Conservation (phyloP, 2,113 vertebrate genomes). For the Oryzias javanicus region DNA sequence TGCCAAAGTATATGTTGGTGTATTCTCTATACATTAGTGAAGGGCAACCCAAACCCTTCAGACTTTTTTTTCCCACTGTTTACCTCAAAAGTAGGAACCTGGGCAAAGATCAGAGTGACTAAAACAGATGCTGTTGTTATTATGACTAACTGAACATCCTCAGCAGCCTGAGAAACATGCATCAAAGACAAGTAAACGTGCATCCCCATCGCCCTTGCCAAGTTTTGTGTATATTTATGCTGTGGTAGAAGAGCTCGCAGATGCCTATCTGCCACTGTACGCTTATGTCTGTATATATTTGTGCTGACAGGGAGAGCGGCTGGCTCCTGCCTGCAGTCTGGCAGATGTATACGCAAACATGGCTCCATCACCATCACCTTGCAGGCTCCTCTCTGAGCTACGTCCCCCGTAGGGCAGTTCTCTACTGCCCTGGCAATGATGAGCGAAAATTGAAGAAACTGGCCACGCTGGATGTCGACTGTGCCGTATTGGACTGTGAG, state of each 20-base stretch:
- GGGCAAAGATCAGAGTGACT: no score
- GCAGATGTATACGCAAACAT: slow-evolving; percentile 36
- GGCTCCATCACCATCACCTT: slow-evolving; percentile 65
- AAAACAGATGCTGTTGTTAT: no score
- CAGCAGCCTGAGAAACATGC: slow-evolving; percentile 21
- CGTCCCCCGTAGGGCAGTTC: slow-evolving; percentile 88
- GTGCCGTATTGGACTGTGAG: slow-evolving; percentile 94
- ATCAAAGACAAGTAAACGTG: slow-evolving; percentile 10
- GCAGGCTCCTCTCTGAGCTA: slow-evolving; percentile 78
- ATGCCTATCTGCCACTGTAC: slow-evolving; percentile 11
- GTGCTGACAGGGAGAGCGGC: slow-evolving; percentile 52
- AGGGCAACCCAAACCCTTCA: slow-evolving; percentile 68
- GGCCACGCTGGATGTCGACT: slow-evolving; percentile 86
- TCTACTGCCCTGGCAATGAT: slow-evolving; percentile 93
- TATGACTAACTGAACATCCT: no score
- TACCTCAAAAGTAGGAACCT: no score
- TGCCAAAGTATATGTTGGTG: slow-evolving; percentile 51
- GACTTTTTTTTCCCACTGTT: slow-evolving; percentile 48
- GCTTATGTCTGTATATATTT: slow-evolving; percentile 42
- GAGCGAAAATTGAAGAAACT: slow-evolving; percentile 93
- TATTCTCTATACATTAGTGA: slow-evolving; percentile 63
- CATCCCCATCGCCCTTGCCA: background rate
- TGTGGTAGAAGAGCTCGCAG: slow-evolving; percentile 3
- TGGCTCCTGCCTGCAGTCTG: slow-evolving; percentile 49
- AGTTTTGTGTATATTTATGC: slow-evolving; percentile 18